Conservation (phyloP, 2,797 vertebrate genomes). For the Chaunax sp. region DNA sequence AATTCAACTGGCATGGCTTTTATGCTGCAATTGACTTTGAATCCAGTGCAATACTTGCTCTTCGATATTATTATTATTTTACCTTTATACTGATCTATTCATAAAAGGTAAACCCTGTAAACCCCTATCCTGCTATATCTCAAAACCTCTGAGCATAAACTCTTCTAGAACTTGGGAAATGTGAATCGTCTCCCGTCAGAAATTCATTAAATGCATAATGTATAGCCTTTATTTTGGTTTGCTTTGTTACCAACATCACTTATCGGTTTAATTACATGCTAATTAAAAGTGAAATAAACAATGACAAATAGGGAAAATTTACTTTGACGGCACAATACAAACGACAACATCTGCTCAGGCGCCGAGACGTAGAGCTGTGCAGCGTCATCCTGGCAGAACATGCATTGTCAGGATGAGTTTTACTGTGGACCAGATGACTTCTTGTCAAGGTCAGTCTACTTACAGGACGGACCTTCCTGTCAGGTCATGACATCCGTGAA, state of each 20-base stretch:
- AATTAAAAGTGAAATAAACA: slow-evolving; percentile 50
- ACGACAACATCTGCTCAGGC: slow-evolving; percentile 56
- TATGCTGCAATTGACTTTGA: slow-evolving; percentile 22
- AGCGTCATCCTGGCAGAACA: slow-evolving; percentile 11
- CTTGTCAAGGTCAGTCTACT: slow-evolving; percentile 40
- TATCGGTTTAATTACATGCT: slow-evolving; percentile 16
- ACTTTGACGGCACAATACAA: slow-evolving; percentile 43
- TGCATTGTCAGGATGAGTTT: slow-evolving; percentile 25
- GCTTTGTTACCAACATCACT: slow-evolving; percentile 2
- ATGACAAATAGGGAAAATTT: slow-evolving; percentile 44
- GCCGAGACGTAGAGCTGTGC: slow-evolving; percentile 26
- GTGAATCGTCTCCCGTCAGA: not conserved
- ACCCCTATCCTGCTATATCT: not conserved
- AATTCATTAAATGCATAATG: not conserved
- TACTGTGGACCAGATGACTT: slow-evolving; percentile 9
- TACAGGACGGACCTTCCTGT: slow-evolving; percentile 9
- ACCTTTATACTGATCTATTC: too few species aligned
- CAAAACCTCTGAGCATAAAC: not conserved
- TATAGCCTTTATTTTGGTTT: not conserved
- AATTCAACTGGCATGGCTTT: slow-evolving; percentile 43
- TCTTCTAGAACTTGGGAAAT: not conserved
- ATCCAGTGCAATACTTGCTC: not conserved
- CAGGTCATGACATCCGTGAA: not conserved
- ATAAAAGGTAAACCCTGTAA: not conserved
- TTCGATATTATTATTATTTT: too few species aligned